These are phyloP conservation scores for Eucera pruinosa DNA, from an alignment of 2,888 invertebrate species.

Conservation along the genomic window DNA sequence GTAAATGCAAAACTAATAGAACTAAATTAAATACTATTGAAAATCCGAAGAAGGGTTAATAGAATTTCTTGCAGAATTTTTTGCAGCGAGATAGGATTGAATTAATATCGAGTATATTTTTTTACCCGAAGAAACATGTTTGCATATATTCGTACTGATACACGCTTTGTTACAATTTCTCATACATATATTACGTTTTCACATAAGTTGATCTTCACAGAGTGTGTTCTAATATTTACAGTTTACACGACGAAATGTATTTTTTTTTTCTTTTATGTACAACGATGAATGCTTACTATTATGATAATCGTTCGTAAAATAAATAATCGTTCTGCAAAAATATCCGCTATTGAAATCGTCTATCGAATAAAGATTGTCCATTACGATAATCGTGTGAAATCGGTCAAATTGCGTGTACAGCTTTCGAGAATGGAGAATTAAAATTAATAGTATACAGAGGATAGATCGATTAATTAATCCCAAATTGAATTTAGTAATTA, in stretches of 20 bases:
- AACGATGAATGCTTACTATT: constrained; percentile 19
- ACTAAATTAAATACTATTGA: too few species aligned
- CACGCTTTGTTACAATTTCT: constrained; percentile 13
- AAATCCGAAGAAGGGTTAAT: too few species aligned
- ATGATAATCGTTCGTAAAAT: constrained; percentile 22
- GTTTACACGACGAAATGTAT: constrained; percentile 38
- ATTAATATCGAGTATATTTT: constrained; percentile 27
- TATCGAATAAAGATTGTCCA: constrained; percentile 48
- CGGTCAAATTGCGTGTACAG: too few species aligned
- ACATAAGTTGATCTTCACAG: constrained; percentile 6
- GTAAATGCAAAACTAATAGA: too few species aligned
- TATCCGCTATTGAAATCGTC: constrained; percentile 33
- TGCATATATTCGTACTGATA: constrained; percentile 32
- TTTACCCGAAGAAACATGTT: constrained; percentile 23
- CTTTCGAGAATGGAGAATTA: neutral
- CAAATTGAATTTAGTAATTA: neutral
- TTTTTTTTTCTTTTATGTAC: constrained; percentile 52
- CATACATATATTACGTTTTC: constrained; percentile 23
- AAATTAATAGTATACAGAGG: too few species aligned
- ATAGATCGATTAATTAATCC: neutral
- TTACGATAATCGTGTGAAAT: constrained; percentile 34
- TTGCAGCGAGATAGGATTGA: neutral
- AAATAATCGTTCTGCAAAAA: constrained; percentile 40
- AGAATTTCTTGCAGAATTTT: too few species aligned
- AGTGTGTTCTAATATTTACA: constrained; percentile 55